Conservation (phyloP, 2,888 invertebrate species). For the Branchellion lobata region DNA sequence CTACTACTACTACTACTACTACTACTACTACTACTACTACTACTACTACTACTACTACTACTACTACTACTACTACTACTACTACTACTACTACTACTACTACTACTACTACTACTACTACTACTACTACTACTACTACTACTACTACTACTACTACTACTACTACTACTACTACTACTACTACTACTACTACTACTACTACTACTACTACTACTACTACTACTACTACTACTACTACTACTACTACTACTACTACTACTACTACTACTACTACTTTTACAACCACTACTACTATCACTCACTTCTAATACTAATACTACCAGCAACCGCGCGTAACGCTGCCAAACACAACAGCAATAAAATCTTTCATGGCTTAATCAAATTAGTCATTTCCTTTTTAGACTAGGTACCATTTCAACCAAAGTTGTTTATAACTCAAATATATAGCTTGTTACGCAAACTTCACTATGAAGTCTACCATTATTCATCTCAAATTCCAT, state of each 20-base stretch:
- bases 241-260: too few species aligned
- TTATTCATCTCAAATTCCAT: too few species aligned
- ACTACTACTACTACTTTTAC: too few species aligned
- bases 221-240: too few species aligned
- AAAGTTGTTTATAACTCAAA: background rate
- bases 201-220: too few species aligned
- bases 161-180: conserved; percentile 19
- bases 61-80: conserved; percentile 10
- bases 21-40: conserved; percentile 17
- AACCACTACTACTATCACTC: too few species aligned
- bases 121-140: conserved; percentile 2
- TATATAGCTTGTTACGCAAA: too few species aligned
- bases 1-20: conserved; percentile 1
- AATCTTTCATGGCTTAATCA: conserved; percentile 14
- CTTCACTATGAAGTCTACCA: too few species aligned
- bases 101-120: conserved; percentile 10
- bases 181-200: background rate
- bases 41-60: conserved; percentile 10
- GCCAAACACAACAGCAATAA: conserved; percentile 22
- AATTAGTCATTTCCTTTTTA: conserved; percentile 18
- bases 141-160: conserved; percentile 11
- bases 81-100: conserved; percentile 14
- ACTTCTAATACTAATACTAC: background rate
- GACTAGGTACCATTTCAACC: background rate
- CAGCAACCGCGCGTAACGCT: conserved; percentile 13